Conservation (phyloP, 1,140 invertebrate species). For the Zaprionus ghesquierei region DNA sequence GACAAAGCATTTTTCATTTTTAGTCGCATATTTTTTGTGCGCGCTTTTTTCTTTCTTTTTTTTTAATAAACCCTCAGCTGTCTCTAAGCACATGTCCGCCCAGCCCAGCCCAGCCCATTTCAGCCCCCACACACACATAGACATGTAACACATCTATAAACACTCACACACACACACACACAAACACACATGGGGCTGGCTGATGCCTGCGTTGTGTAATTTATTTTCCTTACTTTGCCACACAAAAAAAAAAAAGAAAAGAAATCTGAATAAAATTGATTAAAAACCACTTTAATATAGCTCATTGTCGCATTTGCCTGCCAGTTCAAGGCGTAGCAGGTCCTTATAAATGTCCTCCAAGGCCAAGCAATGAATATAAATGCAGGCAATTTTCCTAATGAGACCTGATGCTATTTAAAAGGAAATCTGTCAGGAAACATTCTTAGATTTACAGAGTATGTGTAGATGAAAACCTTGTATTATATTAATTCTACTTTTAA, state of each 20-base stretch:
- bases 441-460: no score
- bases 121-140: slow-evolving; percentile 10
- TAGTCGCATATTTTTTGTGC: slow-evolving; percentile 45
- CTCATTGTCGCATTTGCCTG: slow-evolving; percentile 56
- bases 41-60: slow-evolving; percentile 47
- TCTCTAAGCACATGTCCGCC: slow-evolving; percentile 47
- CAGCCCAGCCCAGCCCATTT: no score
- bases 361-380: not conserved
- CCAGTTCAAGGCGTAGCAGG: not conserved
- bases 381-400: not conserved
- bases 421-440: no score
- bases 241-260: slow-evolving; percentile 3
- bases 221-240: slow-evolving; percentile 57
- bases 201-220: slow-evolving; percentile 49
- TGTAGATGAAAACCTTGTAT: no score
- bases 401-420: not conserved
- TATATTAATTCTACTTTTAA: no score
- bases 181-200: not conserved
- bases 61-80: slow-evolving; percentile 73
- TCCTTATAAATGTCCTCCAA: slow-evolving; percentile 31
- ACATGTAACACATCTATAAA: not conserved
- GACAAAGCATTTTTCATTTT: slow-evolving; percentile 72
- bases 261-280: slow-evolving; percentile 53
- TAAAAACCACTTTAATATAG: slow-evolving; percentile 75
- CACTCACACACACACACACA: slow-evolving; percentile 1